phyloP scores from a whole-genome alignment of 2,888 invertebrate species.

The Drosophila cognata region DNA sequence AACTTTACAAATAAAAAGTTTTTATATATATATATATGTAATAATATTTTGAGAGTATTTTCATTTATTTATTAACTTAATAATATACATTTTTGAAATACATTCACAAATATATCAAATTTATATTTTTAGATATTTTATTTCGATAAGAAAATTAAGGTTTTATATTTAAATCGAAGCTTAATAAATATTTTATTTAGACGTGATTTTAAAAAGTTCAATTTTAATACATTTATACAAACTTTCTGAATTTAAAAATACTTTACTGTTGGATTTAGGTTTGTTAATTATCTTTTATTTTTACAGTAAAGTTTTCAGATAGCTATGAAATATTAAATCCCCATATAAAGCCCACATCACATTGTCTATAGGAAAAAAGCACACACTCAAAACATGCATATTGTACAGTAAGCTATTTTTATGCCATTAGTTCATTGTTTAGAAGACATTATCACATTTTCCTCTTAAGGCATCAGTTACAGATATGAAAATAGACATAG shows the following conservation, averaged over 20 bases:
- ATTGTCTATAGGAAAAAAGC: background rate
- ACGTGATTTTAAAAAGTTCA: too few relatives aligned
- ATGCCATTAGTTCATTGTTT: slow-evolving; percentile 71
- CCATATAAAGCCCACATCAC: background rate
- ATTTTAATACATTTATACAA: background rate
- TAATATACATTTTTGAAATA: background rate
- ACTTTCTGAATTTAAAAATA: background rate
- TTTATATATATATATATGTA: background rate
- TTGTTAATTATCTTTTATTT: background rate
- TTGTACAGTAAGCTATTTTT: slow-evolving; percentile 67
- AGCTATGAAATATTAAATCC: background rate
- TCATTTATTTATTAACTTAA: background rate
- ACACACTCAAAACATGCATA: slow-evolving; percentile 16
- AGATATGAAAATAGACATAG: slow-evolving; percentile 63
- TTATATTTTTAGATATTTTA: background rate
- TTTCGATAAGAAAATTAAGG: background rate
- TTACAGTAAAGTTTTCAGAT: background rate
- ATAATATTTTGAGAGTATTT: background rate
- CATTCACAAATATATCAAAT: background rate
- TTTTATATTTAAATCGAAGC: background rate
- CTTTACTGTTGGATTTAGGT: background rate
- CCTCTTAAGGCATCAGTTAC: slow-evolving; percentile 73
- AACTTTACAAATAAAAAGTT: background rate
- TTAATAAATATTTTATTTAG: background rate
- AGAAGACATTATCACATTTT: slow-evolving; percentile 78